Percentiles rank a stretch among this genome's conserved stretches.
Evolutionary conservation across 2,113 vertebrate genomes (phyloP).

Genomic region (Numenius arquata): DNA sequence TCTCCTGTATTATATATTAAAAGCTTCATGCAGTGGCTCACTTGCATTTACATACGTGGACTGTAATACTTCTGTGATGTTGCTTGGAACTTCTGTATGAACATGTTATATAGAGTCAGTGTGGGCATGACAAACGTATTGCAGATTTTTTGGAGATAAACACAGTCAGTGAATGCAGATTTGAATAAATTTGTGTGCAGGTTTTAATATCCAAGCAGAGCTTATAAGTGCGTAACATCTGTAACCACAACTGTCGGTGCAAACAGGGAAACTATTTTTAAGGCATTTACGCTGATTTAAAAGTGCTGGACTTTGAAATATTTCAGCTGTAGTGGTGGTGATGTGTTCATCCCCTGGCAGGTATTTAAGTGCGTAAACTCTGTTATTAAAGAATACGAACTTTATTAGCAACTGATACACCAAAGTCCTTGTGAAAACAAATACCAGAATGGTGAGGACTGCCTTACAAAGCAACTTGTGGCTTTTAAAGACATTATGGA

Average conservation of each 20-base stretch:
- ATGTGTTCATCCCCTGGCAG: neutral
- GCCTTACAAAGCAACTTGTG: neutral
- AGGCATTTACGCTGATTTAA: neutral
- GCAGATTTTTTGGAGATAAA: slow-evolving; percentile 51
- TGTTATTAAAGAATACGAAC: neutral
- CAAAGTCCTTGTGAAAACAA: neutral
- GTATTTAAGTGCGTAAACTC: neutral
- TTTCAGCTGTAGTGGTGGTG: neutral
- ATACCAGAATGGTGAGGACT: neutral
- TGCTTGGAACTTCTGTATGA: slow-evolving; percentile 40
- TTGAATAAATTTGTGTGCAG: neutral
- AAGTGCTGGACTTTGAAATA: slow-evolving; percentile 16
- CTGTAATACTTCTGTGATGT: slow-evolving; percentile 42
- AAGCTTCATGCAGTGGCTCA: slow-evolving; percentile 15
- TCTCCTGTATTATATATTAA: slow-evolving; percentile 19
- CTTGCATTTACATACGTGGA: slow-evolving; percentile 42
- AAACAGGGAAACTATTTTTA: slow-evolving; percentile 23
- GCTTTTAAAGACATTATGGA: neutral
- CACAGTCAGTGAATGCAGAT: slow-evolving; percentile 27
- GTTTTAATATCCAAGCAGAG: slow-evolving; percentile 35
- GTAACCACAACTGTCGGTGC: slow-evolving; percentile 31
- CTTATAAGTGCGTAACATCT: neutral
- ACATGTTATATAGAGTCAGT: slow-evolving; percentile 39
- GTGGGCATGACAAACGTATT: slow-evolving; percentile 21
- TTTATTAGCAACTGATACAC: slow-evolving; percentile 25